Base-by-base conservation (phyloP, 2,113 vertebrate species). In the Falcunculus frontatus region DNA sequence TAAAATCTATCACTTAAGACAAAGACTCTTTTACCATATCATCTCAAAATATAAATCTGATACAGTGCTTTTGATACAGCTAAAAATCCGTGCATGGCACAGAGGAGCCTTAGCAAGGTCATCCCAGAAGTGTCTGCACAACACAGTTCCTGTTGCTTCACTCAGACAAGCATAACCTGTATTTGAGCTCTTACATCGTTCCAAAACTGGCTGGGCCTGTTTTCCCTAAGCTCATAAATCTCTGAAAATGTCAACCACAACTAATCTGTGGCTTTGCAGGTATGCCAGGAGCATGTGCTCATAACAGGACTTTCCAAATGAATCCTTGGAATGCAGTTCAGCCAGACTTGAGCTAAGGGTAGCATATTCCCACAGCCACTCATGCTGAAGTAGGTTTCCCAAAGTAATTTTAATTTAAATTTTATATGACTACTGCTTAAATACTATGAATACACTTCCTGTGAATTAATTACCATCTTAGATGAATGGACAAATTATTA, bases 381-480 rank as follows among this genome's bases (percentile, higher is more conserved):
- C 65, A 83, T 41, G 20, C 27, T 86, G 68, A 90, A 89, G 69
- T 80, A 85, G 67, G 70, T 84, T 62, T 56, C 44, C 41, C n/a
- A 79, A 77, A 91, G 35, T 84, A 1, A 85, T 92, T 92, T 85
- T 73, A 53, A 90, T 90, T 93, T 88, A 50, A 65, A 53, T 41
- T 63, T 80, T 79, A 56, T 84, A 65, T 92, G 49, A 49, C 60
- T 63, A 57, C 56, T 74, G 30, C 73, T 85, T 73, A 57, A 97
- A 64, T 81, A 70, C 12, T 70, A 57, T 46, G n/a, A 37, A 95
- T 91, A 62, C 82, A 90, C 89, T 97, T 96, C 89, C 92, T 88
- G 81, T 92, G 79, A 96, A 95, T 87, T 90, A 90, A 94, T 87
- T 75, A 44, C 23, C 67, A 70, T 22, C 42, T 70, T 17, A 93